phyloP scores from a whole-genome alignment of 2,113 vertebrate genomes.

The Anser brachyrhynchus region DNA sequence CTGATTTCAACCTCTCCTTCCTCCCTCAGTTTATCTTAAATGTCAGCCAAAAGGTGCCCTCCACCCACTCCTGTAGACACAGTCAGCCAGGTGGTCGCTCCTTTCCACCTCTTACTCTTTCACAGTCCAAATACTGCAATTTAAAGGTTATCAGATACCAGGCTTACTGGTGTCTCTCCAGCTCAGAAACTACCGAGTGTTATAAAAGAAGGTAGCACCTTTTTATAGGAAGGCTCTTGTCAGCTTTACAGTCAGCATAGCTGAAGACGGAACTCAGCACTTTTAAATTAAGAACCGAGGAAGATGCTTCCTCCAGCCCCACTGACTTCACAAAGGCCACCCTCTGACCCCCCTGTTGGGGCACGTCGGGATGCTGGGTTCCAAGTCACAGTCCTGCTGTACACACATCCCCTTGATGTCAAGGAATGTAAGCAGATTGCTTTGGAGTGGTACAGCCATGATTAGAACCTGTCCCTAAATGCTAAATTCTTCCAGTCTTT shows the following conservation, averaged over 20 bases:
- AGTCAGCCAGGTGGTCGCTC: neutral
- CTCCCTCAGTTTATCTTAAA: neutral
- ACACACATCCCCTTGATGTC: neutral
- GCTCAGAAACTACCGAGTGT: neutral
- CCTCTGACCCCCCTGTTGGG: neutral
- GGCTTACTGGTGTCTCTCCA: neutral
- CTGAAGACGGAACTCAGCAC: neutral
- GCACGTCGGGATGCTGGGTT: neutral
- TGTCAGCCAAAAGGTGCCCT: neutral
- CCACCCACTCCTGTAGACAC: neutral
- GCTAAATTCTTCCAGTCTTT: neutral
- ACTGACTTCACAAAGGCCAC: neutral
- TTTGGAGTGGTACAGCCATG: neutral
- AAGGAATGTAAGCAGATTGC: neutral
- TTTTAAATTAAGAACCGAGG: neutral
- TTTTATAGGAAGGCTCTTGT: neutral
- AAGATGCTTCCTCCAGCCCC: neutral
- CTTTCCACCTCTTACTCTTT: neutral
- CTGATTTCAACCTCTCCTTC: neutral
- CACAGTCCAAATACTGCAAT: neutral
- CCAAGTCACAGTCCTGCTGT: neutral
- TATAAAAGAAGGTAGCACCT: neutral
- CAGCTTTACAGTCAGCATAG: neutral
- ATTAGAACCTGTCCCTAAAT: neutral
- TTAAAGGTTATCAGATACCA: neutral